Conservation (phyloP, 1,140 invertebrate species). For the Drosophila murphyi region DNA sequence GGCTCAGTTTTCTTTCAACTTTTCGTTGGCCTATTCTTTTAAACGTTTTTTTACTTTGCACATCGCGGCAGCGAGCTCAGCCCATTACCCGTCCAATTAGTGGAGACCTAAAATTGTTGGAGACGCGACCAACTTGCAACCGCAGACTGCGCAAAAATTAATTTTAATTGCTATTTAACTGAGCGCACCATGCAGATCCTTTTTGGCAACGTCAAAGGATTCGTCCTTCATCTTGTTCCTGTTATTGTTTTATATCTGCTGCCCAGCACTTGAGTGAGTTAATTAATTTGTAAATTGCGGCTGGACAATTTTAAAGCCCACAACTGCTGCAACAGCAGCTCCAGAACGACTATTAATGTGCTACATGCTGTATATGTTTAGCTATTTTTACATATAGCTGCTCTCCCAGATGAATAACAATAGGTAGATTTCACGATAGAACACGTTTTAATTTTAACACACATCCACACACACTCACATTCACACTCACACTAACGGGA, state of each 20-base stretch:
- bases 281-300: slow-evolving; percentile 51
- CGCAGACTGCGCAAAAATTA: slow-evolving; percentile 75
- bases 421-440: slow-evolving; percentile 78
- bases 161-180: slow-evolving; percentile 81
- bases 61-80: slow-evolving; percentile 1
- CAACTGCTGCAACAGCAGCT: slow-evolving; percentile 9
- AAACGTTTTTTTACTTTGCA: neutral
- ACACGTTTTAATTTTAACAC: slow-evolving; percentile 80
- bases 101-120: slow-evolving; percentile 17
- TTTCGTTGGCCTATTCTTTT: neutral
- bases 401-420: slow-evolving; percentile 50
- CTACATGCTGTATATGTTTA: slow-evolving; percentile 50
- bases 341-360: slow-evolving; percentile 29
- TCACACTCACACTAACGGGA: neutral
- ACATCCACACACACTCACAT: slow-evolving; percentile 11
- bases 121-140: slow-evolving; percentile 23
- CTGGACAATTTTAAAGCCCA: slow-evolving; percentile 25
- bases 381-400: slow-evolving; percentile 51
- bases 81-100: slow-evolving; percentile 67
- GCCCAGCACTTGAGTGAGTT: slow-evolving; percentile 41
- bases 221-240: slow-evolving; percentile 8
- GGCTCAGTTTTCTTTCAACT: slow-evolving; percentile 42
- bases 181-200: slow-evolving; percentile 56
- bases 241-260: slow-evolving; percentile 18
- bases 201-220: slow-evolving; percentile 45